Base-by-base conservation (phyloP, 2,888 invertebrate genomes). In the Phania funesta region DNA sequence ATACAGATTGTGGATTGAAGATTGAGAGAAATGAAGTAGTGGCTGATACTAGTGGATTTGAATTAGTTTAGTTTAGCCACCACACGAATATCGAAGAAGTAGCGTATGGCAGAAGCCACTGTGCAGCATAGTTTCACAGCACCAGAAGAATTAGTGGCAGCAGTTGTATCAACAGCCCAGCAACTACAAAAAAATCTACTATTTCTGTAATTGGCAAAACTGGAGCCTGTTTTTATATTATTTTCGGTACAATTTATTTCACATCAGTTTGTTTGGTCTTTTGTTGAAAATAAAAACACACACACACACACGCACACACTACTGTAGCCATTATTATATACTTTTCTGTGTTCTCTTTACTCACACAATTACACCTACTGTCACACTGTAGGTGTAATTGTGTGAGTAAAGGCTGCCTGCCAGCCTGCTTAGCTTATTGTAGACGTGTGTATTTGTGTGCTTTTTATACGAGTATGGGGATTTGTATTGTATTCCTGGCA, bases 401-500 rank as follows among this genome's bases (percentile, higher is more conserved):
- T 35, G 18, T 24, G n/a, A 9, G 22, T 24, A 48, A n/a, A 24
- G 56, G 22, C 74, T 32, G 48, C 29, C 38, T 29, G 62, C 26
- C 35, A n/a, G n/a, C n/a, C n/a, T n/a, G 29, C 46, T 24, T 24
- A n/a, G 32, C 24, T 35, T 44, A 6, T 18, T 24, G 68, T 62
- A 41, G 7, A 16, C 50, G 26, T 41, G 3, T 68, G 16, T 54
- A 18, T 54, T 11, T 71, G 60, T 50, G 16, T 41, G 38, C 7
- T 20, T 16, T 13, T 24, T 22, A 13, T 64, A 9, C 26, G 13
- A n/a, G 52, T 18, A 44, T 77, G 50, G 46, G 46, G 35, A 52
- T 52, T 58, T 58, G 35, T 77, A 62, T 77, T 68, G 48, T 67
- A n/a, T 62, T 24, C 29, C 29, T 13, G 48, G 79, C 74, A 29